Evolutionary conservation across 2,888 invertebrate species (phyloP), one percentile per base, ranked within the genome.

Genomic region (Dolichopus griseipennis): DNA sequence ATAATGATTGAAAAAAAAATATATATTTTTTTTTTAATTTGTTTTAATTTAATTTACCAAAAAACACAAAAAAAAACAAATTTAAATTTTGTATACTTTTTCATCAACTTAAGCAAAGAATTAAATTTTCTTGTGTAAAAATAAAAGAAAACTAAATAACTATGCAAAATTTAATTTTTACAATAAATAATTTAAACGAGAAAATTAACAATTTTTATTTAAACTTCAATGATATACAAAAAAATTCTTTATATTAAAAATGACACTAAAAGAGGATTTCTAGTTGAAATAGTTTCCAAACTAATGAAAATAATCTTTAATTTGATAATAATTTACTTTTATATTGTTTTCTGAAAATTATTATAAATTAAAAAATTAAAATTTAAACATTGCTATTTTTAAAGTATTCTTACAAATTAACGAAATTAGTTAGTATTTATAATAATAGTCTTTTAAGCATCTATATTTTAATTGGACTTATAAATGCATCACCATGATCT

Each of bases 401-500:
- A n/a, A n/a, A n/a, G n/a, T n/a, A n/a, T n/a, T n/a, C n/a, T n/a
- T n/a, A n/a, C n/a, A n/a, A n/a, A n/a, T n/a, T n/a, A n/a, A n/a
- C n/a, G n/a, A n/a, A n/a, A n/a, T n/a, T n/a, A n/a, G n/a, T n/a
- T n/a, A n/a, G n/a, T n/a, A n/a, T n/a, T n/a, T n/a, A n/a, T n/a
- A n/a, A n/a, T n/a, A n/a, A n/a, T n/a, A n/a, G n/a, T 10, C 37
- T 37, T 2, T 37, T 37, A 10, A 37, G 12, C 27, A 37, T 52
- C 15, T n/a, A 52, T 22, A 80, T 71, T 27, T 72, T 72, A 0
- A 81, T 70, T 18, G 75, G 70, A 65, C 76, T 74, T 1, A 81
- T 72, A 41, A 78, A 73, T 2, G 78, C 76, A 33, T 76, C 73
- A 0, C 81, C 81, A 69, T 81, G 81, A 67, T 78, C 77, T 1